Base-by-base conservation (phyloP, 2,888 invertebrate genomes). In the Pediacus dermestoides region DNA sequence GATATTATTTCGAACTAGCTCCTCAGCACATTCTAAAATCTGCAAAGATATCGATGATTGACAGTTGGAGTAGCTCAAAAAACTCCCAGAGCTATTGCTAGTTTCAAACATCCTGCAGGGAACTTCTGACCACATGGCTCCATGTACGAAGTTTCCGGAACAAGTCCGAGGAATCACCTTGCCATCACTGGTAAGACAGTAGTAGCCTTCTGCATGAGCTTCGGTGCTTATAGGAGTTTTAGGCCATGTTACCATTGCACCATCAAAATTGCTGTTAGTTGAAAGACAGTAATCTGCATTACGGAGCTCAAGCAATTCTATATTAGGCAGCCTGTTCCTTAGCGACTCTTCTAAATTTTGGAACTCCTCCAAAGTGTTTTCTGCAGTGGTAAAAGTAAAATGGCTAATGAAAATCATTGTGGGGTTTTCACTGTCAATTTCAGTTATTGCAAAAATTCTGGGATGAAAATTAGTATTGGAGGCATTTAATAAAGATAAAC, bases 101-200 rank as follows among this genome's bases (percentile, higher is more conserved):
- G n/a, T n/a, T n/a, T n/a, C n/a, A n/a, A n/a, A n/a, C n/a, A n/a
- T n/a, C n/a, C n/a, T n/a, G n/a, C n/a, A n/a, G n/a, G n/a, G n/a
- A n/a, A 74, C 55, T 1, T 59, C 42, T 28, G 70, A 68, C 81
- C 81, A 81, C 28, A 53, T 51, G 21, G 74, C 75, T 8, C 80
- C 81, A 9, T 68, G 51, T 3, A 75, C 57, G 53, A 77, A 80
- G 32, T 76, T 70, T 2, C 80, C 80, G 8, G 52, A 34, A 53
- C 81, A 81, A 32, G 60, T 62, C 46, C 78, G 70, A 27, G 71
- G 73, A 3, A 77, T 71, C 7, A 78, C 77, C 39, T 76, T 64
- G 2, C 77, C 77, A 52, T 76, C 74, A 3, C 58, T 51, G 59
- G 75, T 73, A 35, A 80, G 63, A 48, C 81, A 81, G 41, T 48